A percentile compares a stretch with the other conserved stretches of the same genome.
Evolutionary conservation across 92 coral and sea anemone genomes (phyloP).

Genomic region (Palythoa caribaeorum): DNA sequence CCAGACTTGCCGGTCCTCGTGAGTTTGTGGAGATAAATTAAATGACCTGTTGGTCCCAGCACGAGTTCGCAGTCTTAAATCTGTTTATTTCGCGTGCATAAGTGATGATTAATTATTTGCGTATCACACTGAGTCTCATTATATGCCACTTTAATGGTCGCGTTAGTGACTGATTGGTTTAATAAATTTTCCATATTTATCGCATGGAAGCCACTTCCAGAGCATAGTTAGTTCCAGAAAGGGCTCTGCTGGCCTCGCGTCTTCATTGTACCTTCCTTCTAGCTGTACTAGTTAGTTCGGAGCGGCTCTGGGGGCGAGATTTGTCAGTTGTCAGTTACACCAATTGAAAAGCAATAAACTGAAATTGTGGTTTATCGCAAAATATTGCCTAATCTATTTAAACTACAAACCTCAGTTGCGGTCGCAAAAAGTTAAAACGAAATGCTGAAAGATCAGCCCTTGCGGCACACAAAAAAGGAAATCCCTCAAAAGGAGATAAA

Average conservation of each 20-base stretch:
- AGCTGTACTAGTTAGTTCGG: not conserved
- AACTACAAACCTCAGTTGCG: not conserved
- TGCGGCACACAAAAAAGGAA: constrained; percentile 27
- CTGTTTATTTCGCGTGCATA: not conserved
- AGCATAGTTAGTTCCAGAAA: not conserved
- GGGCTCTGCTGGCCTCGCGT: not conserved
- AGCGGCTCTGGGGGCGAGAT: not conserved
- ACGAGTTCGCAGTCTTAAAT: not conserved
- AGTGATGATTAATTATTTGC: constrained; percentile 1
- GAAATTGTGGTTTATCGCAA: constrained; percentile 4
- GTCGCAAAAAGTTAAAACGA: constrained; percentile 22
- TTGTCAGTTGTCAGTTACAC: not conserved
- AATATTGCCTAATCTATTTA: constrained; percentile 35
- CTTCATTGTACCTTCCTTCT: not conserved
- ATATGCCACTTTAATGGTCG: not conserved
- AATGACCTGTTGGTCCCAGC: not conserved
- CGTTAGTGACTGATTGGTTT: not conserved
- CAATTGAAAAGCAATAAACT: constrained; percentile 14
- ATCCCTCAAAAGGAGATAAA: constrained; percentile 17
- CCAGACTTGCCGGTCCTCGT: not conserved
- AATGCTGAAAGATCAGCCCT: constrained; percentile 44
- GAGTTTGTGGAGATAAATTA: not conserved
- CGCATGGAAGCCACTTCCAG: not conserved
- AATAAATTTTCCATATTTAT: not conserved
- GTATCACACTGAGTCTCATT: not conserved